phyloP scores from a whole-genome alignment of 2,113 vertebrate species.

The Trinectes maculatus region DNA sequence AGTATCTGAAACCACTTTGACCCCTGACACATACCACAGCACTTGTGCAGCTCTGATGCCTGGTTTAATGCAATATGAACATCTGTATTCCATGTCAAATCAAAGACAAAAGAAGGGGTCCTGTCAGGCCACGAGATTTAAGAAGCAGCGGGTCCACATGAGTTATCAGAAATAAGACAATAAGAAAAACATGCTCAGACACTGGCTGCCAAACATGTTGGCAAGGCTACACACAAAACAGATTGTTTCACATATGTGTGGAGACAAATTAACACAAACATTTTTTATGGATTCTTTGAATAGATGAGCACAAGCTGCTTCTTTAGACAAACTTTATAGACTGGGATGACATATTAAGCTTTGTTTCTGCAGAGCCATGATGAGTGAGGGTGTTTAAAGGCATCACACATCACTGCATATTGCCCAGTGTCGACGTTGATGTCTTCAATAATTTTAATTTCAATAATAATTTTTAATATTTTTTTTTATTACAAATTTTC shows the following conservation, averaged over 20 bases:
- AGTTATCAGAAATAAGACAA: conserved; percentile 61
- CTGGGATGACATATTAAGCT: conserved; percentile 1
- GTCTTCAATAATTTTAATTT: too few relatives aligned
- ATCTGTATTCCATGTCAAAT: conserved; percentile 43
- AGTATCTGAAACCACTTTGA: background rate
- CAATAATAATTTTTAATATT: too few relatives aligned
- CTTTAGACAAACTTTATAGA: conserved; percentile 31
- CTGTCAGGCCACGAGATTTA: conserved; percentile 45
- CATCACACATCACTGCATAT: too few relatives aligned
- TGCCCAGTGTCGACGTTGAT: too few relatives aligned
- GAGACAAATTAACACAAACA: conserved; percentile 43
- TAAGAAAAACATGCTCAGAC: conserved; percentile 15
- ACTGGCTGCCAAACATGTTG: conserved; percentile 46
- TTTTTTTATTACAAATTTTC: too few relatives aligned
- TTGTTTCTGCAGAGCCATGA: too few relatives aligned
- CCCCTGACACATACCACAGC: background rate
- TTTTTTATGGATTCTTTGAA: conserved; percentile 27
- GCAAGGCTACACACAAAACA: conserved; percentile 47
- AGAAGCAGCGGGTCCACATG: conserved; percentile 35
- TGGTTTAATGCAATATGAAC: too few relatives aligned
- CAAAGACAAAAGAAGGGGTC: conserved; percentile 7
- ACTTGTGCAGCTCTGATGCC: background rate
- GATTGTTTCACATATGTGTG: conserved; percentile 55
- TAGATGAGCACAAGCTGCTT: conserved; percentile 32
- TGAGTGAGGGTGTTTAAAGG: too few relatives aligned